A percentile compares a stretch with the other conserved stretches of the same genome.
phyloP scores from a whole-genome alignment of 2,113 vertebrate species.

The Anoplopoma fimbria region DNA sequence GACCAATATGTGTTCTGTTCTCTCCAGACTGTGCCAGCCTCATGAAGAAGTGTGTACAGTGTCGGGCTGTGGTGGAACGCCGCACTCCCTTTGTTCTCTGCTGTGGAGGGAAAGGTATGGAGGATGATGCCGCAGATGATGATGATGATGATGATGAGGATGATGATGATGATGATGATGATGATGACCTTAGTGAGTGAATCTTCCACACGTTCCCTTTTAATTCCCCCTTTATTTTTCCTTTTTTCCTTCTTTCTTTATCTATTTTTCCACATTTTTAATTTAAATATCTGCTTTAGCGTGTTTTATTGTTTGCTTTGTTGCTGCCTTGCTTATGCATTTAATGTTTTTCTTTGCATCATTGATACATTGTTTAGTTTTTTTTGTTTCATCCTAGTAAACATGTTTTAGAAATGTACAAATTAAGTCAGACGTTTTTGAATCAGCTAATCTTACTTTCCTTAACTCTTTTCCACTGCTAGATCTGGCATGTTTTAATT shows the following conservation, averaged over 20 bases:
- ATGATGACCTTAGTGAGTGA: constrained; percentile 96
- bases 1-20: not conserved
- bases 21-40: constrained; percentile 94
- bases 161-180: constrained; percentile 91
- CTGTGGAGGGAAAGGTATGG: constrained; percentile 97
- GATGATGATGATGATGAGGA: constrained; percentile 90
- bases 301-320: constrained; percentile 40
- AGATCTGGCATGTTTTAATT: constrained; percentile 51
- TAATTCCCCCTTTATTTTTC: constrained; percentile 66
- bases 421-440: not conserved
- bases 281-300: constrained; percentile 26
- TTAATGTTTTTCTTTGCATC: constrained; percentile 46
- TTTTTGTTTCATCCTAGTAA: constrained; percentile 28
- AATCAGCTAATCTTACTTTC: constrained; percentile 7
- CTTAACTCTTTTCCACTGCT: constrained; percentile 2
- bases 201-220: constrained; percentile 86
- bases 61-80: constrained; percentile 95
- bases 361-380: constrained; percentile 41
- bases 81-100: constrained; percentile 96
- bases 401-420: not conserved
- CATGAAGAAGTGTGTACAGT: constrained; percentile 99
- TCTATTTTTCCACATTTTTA: constrained; percentile 26
- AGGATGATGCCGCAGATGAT: constrained; percentile 93
- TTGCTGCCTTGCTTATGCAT: constrained; percentile 47
- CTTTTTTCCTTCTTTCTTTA: constrained; percentile 36